Conservation (phyloP, 2,888 invertebrate genomes). For the Tortrix viridana region DNA sequence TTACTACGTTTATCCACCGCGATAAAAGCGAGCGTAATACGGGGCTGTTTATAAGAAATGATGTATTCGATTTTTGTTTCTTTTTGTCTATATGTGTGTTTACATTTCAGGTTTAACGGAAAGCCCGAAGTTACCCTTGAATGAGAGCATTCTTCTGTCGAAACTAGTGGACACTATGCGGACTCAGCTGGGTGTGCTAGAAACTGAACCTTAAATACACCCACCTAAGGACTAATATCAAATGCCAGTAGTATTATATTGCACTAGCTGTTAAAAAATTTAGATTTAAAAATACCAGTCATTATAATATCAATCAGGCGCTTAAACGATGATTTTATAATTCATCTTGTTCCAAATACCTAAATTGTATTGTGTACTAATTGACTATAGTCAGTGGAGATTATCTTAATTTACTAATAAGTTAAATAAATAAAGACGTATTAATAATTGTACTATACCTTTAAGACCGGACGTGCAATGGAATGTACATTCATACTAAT, state of each 20-base stretch:
- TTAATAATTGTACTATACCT: not conserved
- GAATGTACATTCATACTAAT: too few relatives aligned
- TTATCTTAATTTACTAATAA: not conserved
- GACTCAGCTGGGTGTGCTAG: constrained; percentile 86
- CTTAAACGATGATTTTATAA: too few relatives aligned
- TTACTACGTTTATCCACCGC: too few relatives aligned
- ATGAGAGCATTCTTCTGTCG: constrained; percentile 88
- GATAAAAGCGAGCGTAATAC: too few relatives aligned
- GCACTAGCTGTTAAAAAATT: not conserved
- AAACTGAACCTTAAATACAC: constrained; percentile 48
- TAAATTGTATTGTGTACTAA: too few relatives aligned
- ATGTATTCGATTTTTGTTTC: too few relatives aligned
- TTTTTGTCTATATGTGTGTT: constrained; percentile 31
- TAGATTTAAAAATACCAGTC: too few relatives aligned
- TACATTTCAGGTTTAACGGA: constrained; percentile 85
- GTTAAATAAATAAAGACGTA: constrained; percentile 1
- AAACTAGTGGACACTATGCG: constrained; percentile 89
- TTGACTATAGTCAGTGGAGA: not conserved
- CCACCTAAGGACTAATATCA: constrained; percentile 23
- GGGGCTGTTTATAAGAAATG: too few relatives aligned
- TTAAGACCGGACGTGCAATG: too few relatives aligned
- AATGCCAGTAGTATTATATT: not conserved
- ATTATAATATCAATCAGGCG: too few relatives aligned
- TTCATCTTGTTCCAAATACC: too few relatives aligned
- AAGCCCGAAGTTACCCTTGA: constrained; percentile 87